These are phyloP conservation scores for Idaea dimidiata DNA, from an alignment of 2,888 invertebrate genomes.

Conservation along the genomic window DNA sequence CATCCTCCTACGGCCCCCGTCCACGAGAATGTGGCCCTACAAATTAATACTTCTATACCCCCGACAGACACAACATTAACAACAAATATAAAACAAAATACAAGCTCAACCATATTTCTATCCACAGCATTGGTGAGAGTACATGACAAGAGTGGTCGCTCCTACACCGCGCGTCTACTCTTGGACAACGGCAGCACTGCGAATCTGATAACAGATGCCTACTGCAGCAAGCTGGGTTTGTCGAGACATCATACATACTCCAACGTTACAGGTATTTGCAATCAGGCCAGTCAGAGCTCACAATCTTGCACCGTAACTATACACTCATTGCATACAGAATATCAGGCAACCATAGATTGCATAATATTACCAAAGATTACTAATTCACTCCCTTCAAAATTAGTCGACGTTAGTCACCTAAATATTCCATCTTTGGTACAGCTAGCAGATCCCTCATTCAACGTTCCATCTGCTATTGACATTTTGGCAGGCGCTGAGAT, in stretches of 20 bases:
- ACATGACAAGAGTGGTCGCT: constrained; percentile 10
- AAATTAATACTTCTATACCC: not conserved
- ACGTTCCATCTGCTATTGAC: constrained; percentile 5
- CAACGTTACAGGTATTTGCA: constrained; percentile 31
- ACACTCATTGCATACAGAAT: constrained; percentile 15
- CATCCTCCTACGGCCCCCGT: not conserved
- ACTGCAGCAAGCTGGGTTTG: constrained; percentile 26
- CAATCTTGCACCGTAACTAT: constrained; percentile 22
- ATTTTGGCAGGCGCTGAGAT: constrained; percentile 8
- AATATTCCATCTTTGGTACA: constrained; percentile 18
- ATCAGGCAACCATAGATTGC: constrained; percentile 17
- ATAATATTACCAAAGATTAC: constrained; percentile 25
- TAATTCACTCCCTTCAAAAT: constrained; percentile 19
- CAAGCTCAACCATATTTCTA: constrained; percentile 16
- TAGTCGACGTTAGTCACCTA: constrained; percentile 17
- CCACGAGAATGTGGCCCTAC: not conserved
- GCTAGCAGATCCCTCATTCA: constrained; percentile 9
- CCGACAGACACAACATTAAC: not conserved
- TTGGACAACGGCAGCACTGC: constrained; percentile 23
- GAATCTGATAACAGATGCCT: constrained; percentile 22
- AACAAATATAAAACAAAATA: constrained; percentile 8
- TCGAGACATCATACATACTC: constrained; percentile 16
- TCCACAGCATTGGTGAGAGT: constrained; percentile 30
- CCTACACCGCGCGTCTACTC: constrained; percentile 12
- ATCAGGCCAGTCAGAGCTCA: constrained; percentile 19